Conservation (phyloP, 2,888 invertebrate species). For the Willowsia nigromaculata region DNA sequence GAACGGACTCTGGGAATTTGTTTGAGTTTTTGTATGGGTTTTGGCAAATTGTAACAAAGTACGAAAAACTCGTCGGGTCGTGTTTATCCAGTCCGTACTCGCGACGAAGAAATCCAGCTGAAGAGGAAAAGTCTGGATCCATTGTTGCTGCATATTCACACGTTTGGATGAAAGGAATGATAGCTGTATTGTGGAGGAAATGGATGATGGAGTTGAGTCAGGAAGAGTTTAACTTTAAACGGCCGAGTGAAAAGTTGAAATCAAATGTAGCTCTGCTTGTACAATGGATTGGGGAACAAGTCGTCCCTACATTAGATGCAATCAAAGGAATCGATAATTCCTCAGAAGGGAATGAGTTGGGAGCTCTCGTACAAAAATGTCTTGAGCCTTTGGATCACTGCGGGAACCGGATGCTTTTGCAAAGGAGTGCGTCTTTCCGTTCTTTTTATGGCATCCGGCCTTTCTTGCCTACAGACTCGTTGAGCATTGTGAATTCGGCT, state of each 20-base stretch:
- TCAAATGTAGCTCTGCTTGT: conserved; percentile 75
- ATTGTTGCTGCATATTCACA: conserved; percentile 62
- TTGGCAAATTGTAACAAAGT: conserved; percentile 63
- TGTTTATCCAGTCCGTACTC: conserved; percentile 42
- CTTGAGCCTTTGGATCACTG: conserved; percentile 67
- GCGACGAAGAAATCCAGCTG: background rate
- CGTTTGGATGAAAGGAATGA: conserved; percentile 75
- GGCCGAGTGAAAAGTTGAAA: conserved; percentile 75
- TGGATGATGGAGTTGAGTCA: conserved; percentile 67
- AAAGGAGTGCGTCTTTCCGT: conserved; percentile 69
- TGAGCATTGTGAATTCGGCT: conserved; percentile 42
- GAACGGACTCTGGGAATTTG: conserved; percentile 67
- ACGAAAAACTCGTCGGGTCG: conserved; percentile 48
- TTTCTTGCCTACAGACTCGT: conserved; percentile 59
- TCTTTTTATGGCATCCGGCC: conserved; percentile 69
- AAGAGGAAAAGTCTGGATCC: background rate
- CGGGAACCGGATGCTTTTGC: conserved; percentile 68
- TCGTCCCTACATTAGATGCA: conserved; percentile 63
- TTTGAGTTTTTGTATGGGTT: conserved; percentile 70
- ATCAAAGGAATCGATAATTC: conserved; percentile 51
- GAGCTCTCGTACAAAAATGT: conserved; percentile 60
- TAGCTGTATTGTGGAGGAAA: conserved; percentile 71
- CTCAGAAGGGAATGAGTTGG: conserved; percentile 53
- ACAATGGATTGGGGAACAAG: conserved; percentile 75
- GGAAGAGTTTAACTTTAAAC: conserved; percentile 63